Evolutionary conservation across 2,888 invertebrate species (phyloP).

Genomic region (Lasioglossum villosulum): DNA sequence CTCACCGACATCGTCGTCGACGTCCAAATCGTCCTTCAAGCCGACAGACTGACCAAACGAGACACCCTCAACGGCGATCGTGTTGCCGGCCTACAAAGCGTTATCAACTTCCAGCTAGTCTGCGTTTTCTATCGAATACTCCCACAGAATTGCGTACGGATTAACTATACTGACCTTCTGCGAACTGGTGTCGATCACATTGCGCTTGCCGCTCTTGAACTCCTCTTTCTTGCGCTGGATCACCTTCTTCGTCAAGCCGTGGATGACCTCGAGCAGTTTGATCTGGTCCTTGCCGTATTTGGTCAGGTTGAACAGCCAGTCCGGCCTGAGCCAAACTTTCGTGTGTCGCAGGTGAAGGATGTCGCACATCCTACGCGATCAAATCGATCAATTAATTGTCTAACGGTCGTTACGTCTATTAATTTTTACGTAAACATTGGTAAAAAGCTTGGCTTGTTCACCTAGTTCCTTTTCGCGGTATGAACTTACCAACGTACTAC

Average conservation of each 20-base stretch:
- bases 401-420: too few species aligned
- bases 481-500: too few species aligned
- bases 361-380: constrained; percentile 89
- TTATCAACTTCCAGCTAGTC: not conserved
- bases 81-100: constrained; percentile 56
- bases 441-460: too few species aligned
- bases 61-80: constrained; percentile 87
- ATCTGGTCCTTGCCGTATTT: constrained; percentile 91
- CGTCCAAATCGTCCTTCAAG: constrained; percentile 92
- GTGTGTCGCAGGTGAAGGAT: constrained; percentile 93
- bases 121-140: not conserved
- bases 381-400: not conserved
- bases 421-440: too few species aligned
- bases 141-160: not conserved
- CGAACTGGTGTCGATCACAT: constrained; percentile 75
- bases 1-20: constrained; percentile 92
- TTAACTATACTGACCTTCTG: constrained; percentile 48
- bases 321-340: constrained; percentile 91
- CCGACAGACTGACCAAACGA: constrained; percentile 90
- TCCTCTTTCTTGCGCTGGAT: constrained; percentile 92
- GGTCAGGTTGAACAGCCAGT: constrained; percentile 91
- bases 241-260: constrained; percentile 92
- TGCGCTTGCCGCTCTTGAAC: constrained; percentile 88
- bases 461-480: too few species aligned
- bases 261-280: constrained; percentile 91